Conservation (phyloP, 2,797 vertebrate genomes). For the Liasis olivaceus region DNA sequence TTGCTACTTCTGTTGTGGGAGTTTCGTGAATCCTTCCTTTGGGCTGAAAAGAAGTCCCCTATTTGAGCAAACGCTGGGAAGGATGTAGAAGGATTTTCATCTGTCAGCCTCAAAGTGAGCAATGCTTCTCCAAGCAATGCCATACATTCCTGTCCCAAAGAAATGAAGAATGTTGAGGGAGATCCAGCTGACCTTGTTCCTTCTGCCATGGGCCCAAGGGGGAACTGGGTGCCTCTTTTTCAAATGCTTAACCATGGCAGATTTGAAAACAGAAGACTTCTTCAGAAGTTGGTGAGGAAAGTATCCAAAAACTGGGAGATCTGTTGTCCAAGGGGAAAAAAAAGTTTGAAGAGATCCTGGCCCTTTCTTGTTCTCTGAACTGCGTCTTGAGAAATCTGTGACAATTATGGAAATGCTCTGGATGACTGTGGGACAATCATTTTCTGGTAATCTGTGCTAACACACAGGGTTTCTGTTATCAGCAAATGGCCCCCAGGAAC, state of each 20-base stretch:
- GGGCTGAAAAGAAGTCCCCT: too few relatives aligned
- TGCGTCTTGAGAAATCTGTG: not conserved
- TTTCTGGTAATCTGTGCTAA: too few relatives aligned
- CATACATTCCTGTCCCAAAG: not conserved
- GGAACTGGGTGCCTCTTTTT: not conserved
- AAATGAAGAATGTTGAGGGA: too few relatives aligned
- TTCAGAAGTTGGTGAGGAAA: not conserved
- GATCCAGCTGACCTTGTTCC: not conserved
- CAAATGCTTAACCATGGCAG: not conserved
- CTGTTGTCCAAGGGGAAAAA: not conserved
- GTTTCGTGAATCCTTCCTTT: too few relatives aligned
- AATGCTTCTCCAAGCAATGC: not conserved
- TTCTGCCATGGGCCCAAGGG: too few relatives aligned
- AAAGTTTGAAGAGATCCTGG: not conserved
- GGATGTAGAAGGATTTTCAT: too few relatives aligned
- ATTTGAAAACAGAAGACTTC: not conserved
- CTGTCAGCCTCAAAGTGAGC: not conserved
- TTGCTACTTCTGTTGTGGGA: too few relatives aligned
- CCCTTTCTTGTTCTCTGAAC: not conserved
- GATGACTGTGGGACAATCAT: too few relatives aligned
- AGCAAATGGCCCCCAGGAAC: too few relatives aligned
- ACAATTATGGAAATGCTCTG: too few relatives aligned
- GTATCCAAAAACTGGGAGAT: not conserved
- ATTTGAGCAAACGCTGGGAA: not conserved
- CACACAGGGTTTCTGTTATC: too few relatives aligned